Percentiles rank a stretch among this genome's conserved stretches.
Evolutionary conservation across 53 echinoderm and acorn worm species (phyloP).

Genomic region (Glandiceps talaboti): DNA sequence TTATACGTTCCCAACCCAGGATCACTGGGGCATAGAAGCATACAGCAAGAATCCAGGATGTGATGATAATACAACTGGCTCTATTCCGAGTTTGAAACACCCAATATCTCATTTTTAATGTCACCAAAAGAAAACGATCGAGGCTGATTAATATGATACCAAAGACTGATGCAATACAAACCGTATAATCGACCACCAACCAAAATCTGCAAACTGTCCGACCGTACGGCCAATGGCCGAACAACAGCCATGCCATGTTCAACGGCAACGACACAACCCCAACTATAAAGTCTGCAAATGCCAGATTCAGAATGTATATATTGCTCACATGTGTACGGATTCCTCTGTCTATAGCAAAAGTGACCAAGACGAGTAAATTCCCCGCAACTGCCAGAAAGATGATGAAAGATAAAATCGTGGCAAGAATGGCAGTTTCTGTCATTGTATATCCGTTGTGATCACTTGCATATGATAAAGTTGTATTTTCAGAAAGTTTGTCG

Average conservation of each 20-base stretch:
- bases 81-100: slow-evolving; percentile 42
- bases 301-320: slow-evolving; percentile 50
- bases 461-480: no score
- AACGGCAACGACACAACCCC: slow-evolving; percentile 45
- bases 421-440: background rate
- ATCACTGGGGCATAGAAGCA: slow-evolving; percentile 32
- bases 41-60: slow-evolving; percentile 24
- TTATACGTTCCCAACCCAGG: slow-evolving; percentile 34
- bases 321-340: slow-evolving; percentile 50
- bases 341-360: slow-evolving; percentile 29
- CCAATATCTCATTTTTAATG: slow-evolving; percentile 49
- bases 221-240: slow-evolving; percentile 47
- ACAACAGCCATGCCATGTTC: slow-evolving; percentile 29
- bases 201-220: slow-evolving; percentile 34
- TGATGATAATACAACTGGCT: slow-evolving; percentile 11
- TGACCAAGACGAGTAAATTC: slow-evolving; percentile 42
- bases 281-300: slow-evolving; percentile 50
- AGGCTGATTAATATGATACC: slow-evolving; percentile 57
- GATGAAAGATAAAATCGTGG: slow-evolving; percentile 17
- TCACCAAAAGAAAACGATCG: slow-evolving; percentile 76
- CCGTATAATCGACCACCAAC: slow-evolving; percentile 48
- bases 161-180: slow-evolving; percentile 3
- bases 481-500: no score
- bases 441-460: no score
- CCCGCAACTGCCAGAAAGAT: slow-evolving; percentile 42